Evolutionary conservation across 2,888 invertebrate genomes (phyloP), one percentile per base, ranked within the genome.

Genomic region (Sisyra nigra): DNA sequence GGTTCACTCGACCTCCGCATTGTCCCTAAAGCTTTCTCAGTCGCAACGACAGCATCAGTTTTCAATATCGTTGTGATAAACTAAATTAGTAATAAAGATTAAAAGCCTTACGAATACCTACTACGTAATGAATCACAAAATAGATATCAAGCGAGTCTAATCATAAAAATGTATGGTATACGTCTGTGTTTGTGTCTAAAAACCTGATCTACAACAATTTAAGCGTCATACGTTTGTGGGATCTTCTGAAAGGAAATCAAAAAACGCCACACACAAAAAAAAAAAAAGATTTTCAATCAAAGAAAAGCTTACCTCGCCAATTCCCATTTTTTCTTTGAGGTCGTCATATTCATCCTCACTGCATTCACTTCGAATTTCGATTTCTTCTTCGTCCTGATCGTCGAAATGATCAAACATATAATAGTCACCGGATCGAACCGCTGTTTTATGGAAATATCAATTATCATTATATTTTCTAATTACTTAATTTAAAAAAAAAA

Each of bases 391-490:
- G 34, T 84, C 82, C 45, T 84, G 83, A 51, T 85, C 84, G 54
- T 84, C 83, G 56, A 85, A 74, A 51, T 94, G 93, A 57, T 96
- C 94, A 67, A 98, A 98, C 92, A 98, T 93, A 67, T 94, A 97
- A 67, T 98, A 97, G 66, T 98, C 98, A 13, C 97, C 98, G 46
- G 94, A 94, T 41, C 96, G 80, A 46, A 97, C 83, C 41, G 97
- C 98, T 98, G 68, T 11, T 18, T 19, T n/a, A 32, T 31, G 31
- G 2, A 9, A 38, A 4, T 39, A 24, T 39, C 2, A n/a, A 13
- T 24, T 14, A 11, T 5, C 10, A 2, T 36, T 39, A n/a, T 24
- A 30, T 30, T 30, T 10, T 30, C 8, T 10, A 30, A 8, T 8
- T 8, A 10, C 31, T 8, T 8, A 8, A 8, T 30, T 30, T 10